A percentile compares a stretch with the other conserved stretches of the same genome.
Evolutionary conservation across 1,140 invertebrate species (phyloP).

Genomic region (Asbolus verrucosus): DNA sequence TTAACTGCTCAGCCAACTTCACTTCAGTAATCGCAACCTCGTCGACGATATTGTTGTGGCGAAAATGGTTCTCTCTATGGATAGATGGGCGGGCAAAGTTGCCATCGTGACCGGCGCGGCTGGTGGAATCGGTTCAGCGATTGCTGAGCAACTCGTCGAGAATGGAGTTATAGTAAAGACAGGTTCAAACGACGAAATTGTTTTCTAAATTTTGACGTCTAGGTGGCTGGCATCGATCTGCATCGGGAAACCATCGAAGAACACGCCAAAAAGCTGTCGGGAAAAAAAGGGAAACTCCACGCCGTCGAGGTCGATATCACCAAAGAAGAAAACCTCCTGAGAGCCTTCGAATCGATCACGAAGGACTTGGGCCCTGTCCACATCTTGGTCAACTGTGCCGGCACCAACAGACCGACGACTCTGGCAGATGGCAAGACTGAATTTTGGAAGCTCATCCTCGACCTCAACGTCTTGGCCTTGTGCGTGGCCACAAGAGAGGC

Average conservation of each 20-base stretch:
- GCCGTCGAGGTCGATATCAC: constrained; percentile 74
- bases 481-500: no score
- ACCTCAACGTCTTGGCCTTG: no score
- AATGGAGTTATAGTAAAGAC: constrained; percentile 1
- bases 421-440: neutral
- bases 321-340: constrained; percentile 74
- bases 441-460: neutral
- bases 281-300: constrained; percentile 64
- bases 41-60: no score
- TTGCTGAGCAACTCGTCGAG: neutral
- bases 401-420: neutral
- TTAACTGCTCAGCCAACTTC: no score
- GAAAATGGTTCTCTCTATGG: constrained; percentile 4
- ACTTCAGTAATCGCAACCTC: no score
- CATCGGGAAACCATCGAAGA: constrained; percentile 71
- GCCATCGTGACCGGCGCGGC: constrained; percentile 11
- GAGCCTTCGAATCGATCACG: constrained; percentile 75
- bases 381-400: neutral
- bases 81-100: constrained; percentile 17
- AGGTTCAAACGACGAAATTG: no score
- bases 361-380: neutral
- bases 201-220: neutral
- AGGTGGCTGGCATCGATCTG: constrained; percentile 78
- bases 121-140: neutral
- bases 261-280: constrained; percentile 41